Evolutionary conservation across 2,113 vertebrate genomes (phyloP), one percentile per base, ranked within the genome.

Genomic region (Spizaetus ornatus): DNA sequence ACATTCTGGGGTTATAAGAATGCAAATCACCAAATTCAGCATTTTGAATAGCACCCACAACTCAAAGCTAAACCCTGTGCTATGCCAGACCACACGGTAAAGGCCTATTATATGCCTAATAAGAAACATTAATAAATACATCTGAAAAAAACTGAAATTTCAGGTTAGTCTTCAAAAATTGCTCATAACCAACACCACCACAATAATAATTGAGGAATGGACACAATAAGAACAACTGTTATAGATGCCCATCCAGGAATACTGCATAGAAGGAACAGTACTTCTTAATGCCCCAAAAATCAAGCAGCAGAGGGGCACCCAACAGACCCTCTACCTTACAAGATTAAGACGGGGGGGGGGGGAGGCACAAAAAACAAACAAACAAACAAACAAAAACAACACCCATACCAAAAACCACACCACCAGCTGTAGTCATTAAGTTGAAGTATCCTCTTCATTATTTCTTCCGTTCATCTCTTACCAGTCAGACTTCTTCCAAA

Each of bases 21-120:
- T 58, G 43, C 72, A 96, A 95, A 90, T 88, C 66, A 36, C 20
- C n/a, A 56, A 80, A 78, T 43, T 73, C 93, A 93, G 70, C 34
- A 56, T 87, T 94, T 52, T 55, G 50, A 94, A 67, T 2, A 67
- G 42, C 61, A 85, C 11, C 32, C 15, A 2, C 16, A 85, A 92
- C 31, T 27, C 71, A 86, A 55, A 95, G 55, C 18, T 56, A 85
- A 82, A 87, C 48, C 27, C 48, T 65, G 20, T 8, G 66, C 48
- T 80, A 32, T 20, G 31, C 34, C 56, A 76, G 56, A 34, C 42
- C 45, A 38, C 32, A 29, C 1, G 11, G n/a, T 36, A 82, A 71
- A 92, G 74, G n/a, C 34, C 18, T 36, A 22, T n/a, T 21, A 36
- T 38, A 43, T 34, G 9, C 40, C 48, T 69, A 85, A 56, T 6